Conservation (phyloP, 1,140 invertebrate species). For the Trichogramma pretiosum region DNA sequence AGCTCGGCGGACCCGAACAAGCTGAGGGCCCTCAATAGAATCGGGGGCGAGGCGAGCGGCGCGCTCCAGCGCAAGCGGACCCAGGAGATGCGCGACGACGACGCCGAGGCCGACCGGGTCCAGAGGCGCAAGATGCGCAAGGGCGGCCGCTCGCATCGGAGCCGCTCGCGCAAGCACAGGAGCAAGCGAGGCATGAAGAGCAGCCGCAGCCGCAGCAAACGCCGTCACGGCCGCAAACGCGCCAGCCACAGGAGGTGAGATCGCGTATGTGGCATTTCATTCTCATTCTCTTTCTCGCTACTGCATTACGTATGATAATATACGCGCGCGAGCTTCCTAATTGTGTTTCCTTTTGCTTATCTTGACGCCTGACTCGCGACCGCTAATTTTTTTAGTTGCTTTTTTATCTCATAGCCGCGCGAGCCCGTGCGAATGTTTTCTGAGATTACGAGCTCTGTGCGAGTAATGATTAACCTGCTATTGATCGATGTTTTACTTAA, state of each 20-base stretch:
- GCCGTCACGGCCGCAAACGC: background rate
- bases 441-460: no score
- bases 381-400: no score
- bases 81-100: constrained; percentile 11
- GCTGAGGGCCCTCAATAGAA: background rate
- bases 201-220: constrained; percentile 1
- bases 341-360: background rate
- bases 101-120: constrained; percentile 15
- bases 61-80: background rate
- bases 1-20: background rate
- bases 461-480: no score
- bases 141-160: background rate
- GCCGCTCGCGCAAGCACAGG: background rate
- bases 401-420: no score
- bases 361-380: no score
- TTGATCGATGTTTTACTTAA: no score
- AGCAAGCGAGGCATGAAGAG: background rate
- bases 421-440: no score
- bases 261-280: no score
- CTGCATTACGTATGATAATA: no score
- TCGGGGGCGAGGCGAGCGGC: background rate
- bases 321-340: no score
- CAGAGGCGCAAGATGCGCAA: background rate
- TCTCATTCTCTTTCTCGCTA: no score
- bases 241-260: background rate